Base-by-base conservation (phyloP, 2,888 invertebrate species). In the Orthosia gothica region DNA sequence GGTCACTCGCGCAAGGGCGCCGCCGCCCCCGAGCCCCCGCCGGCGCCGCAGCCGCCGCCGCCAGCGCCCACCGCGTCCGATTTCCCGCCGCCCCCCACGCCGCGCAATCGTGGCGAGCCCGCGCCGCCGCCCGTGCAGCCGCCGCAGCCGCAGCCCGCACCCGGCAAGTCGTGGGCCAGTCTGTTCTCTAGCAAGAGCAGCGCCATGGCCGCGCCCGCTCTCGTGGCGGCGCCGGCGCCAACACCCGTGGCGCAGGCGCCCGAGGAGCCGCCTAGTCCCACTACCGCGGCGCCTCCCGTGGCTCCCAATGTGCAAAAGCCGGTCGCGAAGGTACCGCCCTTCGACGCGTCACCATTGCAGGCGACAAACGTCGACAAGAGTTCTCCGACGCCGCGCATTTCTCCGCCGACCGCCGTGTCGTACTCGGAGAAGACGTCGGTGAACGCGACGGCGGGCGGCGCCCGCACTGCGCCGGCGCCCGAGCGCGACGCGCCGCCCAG, bases 111-210 rank as follows among this genome's bases (percentile, higher is more conserved):
- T 47, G 94, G 93, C 1, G 96, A 95, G 62, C 91, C 93, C 4
- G 85, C 69, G 0, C 94, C 95, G 1, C 86, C 94, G 0, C 93
- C 94, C 3, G 91, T 92, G 1, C 89, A 90, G 62, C 93, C 94
- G 7, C 96, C 94, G 7, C 96, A 94, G 75, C 95, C 94, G 3
- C 94, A 93, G 77, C 95, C 96, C 0, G 95, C 96, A 0, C 91
- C 96, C 23, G 94, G 97, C 77, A 96, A 97, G 67, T 97, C 98
- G 0, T 98, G 98, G 98, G 98, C 98, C 2, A 97, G 98, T 91
- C 90, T 98, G 20, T 98, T 98, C 91, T 97, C 95, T 4, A 96
- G 88, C 75, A 95, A 95, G 85, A 69, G 91, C 0, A 86, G 92
- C 26, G 88, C 83, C 40, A 85, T 90, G 40, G 72, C 87, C 4